Conservation (phyloP, 2,113 vertebrate species). For the Psilopsiagon aurifrons region DNA sequence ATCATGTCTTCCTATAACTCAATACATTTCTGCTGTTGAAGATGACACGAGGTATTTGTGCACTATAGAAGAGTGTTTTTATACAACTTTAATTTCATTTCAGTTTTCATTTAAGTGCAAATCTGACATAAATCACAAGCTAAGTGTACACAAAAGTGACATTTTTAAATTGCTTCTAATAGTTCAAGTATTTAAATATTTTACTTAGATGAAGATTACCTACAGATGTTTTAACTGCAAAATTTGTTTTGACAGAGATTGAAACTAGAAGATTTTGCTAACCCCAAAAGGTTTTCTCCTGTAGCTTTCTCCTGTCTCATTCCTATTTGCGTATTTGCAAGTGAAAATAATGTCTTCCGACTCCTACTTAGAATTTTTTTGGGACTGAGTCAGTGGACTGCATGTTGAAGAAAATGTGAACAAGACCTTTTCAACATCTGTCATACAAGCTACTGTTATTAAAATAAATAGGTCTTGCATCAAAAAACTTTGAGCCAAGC, state of each 20-base stretch:
- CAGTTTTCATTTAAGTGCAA: not conserved
- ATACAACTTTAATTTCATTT: not conserved
- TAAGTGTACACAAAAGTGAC: not conserved
- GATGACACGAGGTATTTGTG: not conserved
- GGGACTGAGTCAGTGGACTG: slow-evolving; percentile 20
- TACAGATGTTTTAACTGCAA: slow-evolving; percentile 15
- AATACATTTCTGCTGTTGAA: not conserved
- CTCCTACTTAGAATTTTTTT: slow-evolving; percentile 34
- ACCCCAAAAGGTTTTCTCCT: slow-evolving; percentile 11
- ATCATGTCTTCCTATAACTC: not conserved
- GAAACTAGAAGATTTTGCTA: not conserved
- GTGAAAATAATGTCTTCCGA: slow-evolving; percentile 33
- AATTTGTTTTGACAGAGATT: slow-evolving; percentile 9
- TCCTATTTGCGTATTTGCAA: slow-evolving; percentile 38
- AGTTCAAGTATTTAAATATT: not conserved
- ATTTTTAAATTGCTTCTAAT: not conserved
- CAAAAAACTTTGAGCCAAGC: not conserved
- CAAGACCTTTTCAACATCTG: slow-evolving; percentile 12
- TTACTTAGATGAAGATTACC: not conserved
- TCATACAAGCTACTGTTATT: not conserved
- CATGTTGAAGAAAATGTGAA: slow-evolving; percentile 24
- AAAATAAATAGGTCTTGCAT: not conserved
- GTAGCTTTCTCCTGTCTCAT: not conserved
- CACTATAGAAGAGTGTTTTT: not conserved
- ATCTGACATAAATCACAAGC: not conserved